phyloP scores from a whole-genome alignment of 2,113 vertebrate genomes.

The Tenebrosternarchus preto region DNA sequence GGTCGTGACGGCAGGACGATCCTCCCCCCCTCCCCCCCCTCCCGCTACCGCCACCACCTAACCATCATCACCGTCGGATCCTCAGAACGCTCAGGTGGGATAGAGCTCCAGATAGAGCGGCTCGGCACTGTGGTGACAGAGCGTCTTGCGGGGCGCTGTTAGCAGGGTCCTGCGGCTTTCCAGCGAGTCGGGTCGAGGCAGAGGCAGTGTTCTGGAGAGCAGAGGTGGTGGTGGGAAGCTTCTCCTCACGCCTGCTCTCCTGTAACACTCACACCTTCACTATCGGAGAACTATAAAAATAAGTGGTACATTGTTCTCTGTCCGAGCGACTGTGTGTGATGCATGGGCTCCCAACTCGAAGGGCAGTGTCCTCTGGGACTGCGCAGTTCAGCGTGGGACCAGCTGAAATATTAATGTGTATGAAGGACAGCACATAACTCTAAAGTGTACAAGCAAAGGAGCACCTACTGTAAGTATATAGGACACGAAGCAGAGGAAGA shows the following conservation, averaged over 20 bases:
- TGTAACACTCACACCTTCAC: slow-evolving; percentile 41
- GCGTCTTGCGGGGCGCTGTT: not conserved
- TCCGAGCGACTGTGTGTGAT: slow-evolving; percentile 38
- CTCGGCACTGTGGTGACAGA: no score
- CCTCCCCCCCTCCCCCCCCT: no score
- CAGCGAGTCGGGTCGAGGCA: no score
- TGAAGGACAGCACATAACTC: slow-evolving; percentile 37
- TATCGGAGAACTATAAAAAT: slow-evolving; percentile 50
- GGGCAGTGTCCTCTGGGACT: slow-evolving; percentile 41
- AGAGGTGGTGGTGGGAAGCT: not conserved
- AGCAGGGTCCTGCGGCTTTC: no score
- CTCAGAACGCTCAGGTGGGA: slow-evolving; percentile 31
- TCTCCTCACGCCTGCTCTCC: slow-evolving; percentile 30
- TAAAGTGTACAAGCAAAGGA: not conserved
- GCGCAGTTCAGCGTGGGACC: not conserved
- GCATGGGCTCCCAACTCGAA: slow-evolving; percentile 49
- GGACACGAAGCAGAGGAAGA: not conserved
- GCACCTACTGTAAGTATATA: slow-evolving; percentile 24
- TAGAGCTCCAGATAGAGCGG: no score
- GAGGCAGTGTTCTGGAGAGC: no score
- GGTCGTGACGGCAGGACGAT: no score
- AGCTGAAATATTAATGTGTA: slow-evolving; percentile 32
- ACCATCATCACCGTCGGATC: slow-evolving; percentile 41
- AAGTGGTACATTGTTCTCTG: slow-evolving; percentile 54
- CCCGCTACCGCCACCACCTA: not conserved